phyloP scores from a whole-genome alignment of 2,113 vertebrate genomes.

The Antennarius striatus region DNA sequence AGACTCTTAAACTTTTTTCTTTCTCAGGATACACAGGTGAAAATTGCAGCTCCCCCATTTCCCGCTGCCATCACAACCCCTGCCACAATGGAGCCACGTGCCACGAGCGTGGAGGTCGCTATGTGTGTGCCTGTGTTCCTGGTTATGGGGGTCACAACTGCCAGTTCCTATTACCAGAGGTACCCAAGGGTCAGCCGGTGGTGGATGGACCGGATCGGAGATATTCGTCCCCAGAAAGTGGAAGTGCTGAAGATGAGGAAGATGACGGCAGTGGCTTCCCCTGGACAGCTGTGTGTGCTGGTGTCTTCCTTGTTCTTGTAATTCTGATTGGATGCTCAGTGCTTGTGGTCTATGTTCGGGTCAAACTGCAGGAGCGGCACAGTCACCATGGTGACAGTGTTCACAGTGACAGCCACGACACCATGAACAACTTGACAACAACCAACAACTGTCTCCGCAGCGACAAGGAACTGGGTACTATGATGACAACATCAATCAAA shows the following conservation, averaged over 20 bases:
- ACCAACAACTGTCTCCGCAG: slow-evolving; percentile 89
- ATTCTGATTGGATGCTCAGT: slow-evolving; percentile 90
- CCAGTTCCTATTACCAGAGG: slow-evolving; percentile 92
- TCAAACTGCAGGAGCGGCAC: slow-evolving; percentile 85
- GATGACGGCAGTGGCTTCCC: slow-evolving; percentile 82
- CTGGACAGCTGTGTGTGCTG: slow-evolving; percentile 92
- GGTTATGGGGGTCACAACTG: slow-evolving; percentile 95
- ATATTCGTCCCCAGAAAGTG: slow-evolving; percentile 78
- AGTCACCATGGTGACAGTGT: slow-evolving; percentile 80
- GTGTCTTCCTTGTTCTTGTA: slow-evolving; percentile 90
- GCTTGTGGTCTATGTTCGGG: slow-evolving; percentile 86
- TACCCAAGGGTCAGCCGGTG: slow-evolving; percentile 74
- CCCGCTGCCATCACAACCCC: slow-evolving; percentile 89
- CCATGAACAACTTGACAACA: slow-evolving; percentile 94
- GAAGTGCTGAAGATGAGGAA: slow-evolving; percentile 58
- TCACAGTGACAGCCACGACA: slow-evolving; percentile 87
- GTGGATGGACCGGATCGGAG: slow-evolving; percentile 84
- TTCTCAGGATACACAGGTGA: slow-evolving; percentile 87
- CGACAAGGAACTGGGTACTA: slow-evolving; percentile 89
- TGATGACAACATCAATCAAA: slow-evolving; percentile 91
- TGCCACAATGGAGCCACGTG: slow-evolving; percentile 98
- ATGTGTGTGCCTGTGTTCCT: slow-evolving; percentile 89
- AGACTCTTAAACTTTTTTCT: background rate
- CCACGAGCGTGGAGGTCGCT: slow-evolving; percentile 89
- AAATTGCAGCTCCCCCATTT: slow-evolving; percentile 91